These are phyloP conservation scores for Gasterosteus aculeatus DNA, from an alignment of 2,113 vertebrate species.

Conservation along the genomic window DNA sequence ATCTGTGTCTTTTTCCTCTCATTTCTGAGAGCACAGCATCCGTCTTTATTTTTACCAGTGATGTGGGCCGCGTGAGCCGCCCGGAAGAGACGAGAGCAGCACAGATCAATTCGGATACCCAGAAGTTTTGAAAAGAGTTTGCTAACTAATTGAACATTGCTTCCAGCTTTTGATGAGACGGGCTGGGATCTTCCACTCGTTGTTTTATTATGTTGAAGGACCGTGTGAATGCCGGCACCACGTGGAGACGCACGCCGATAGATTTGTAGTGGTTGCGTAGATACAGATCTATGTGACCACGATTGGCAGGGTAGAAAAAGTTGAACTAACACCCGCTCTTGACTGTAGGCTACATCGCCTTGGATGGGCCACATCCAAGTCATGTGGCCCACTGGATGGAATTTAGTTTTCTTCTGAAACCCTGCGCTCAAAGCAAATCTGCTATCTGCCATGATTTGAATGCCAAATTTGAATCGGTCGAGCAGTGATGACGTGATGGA, in stretches of 20 bases:
- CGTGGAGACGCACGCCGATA: background rate
- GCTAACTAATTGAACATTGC: constrained; percentile 13
- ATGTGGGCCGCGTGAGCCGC: constrained; percentile 50
- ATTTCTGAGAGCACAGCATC: constrained; percentile 20
- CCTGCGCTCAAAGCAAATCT: background rate
- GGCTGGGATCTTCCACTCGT: background rate
- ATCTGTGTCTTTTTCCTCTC: constrained; percentile 34
- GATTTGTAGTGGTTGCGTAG: background rate
- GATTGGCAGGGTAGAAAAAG: constrained; percentile 1
- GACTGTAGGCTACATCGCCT: constrained; percentile 11
- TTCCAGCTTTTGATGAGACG: constrained; percentile 3
- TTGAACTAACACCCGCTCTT: constrained; percentile 12
- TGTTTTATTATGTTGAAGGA: constrained; percentile 17
- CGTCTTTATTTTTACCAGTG: constrained; percentile 58
- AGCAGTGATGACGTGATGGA: constrained; percentile 6
- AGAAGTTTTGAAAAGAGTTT: constrained; percentile 6
- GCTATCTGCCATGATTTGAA: constrained; percentile 22
- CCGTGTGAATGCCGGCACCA: background rate
- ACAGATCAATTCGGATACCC: constrained; percentile 27
- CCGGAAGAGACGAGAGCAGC: constrained; percentile 18
- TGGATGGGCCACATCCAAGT: background rate
- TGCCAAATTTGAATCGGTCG: constrained; percentile 7
- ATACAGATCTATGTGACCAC: background rate
- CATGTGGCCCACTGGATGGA: background rate
- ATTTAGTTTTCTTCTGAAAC: background rate